Conservation (phyloP, 2,797 vertebrate genomes). For the Cynodonichthys magdalenae region DNA sequence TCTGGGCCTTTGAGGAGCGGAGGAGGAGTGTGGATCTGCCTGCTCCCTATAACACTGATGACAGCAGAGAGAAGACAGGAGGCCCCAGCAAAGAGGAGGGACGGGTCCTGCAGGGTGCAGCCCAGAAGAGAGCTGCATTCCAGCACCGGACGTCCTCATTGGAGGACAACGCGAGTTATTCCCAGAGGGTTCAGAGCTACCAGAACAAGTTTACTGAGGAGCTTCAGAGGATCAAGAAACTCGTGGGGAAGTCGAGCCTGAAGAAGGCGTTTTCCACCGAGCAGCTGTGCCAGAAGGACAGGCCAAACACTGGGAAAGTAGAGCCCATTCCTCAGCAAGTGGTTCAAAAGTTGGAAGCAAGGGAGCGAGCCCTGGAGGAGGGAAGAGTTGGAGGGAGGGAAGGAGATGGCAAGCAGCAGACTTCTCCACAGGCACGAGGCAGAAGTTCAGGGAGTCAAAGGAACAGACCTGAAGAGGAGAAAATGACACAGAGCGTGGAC, state of each 20-base stretch:
- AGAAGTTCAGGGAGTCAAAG: constrained; percentile 18
- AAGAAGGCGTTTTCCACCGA: constrained; percentile 85
- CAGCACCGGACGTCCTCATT: constrained; percentile 90
- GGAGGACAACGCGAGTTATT: constrained; percentile 86
- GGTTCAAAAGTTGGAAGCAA: constrained; percentile 68
- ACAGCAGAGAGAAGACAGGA: constrained; percentile 57
- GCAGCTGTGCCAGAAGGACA: constrained; percentile 72
- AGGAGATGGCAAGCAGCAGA: background rate
- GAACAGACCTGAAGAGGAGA: constrained; percentile 10
- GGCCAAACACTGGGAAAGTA: constrained; percentile 49
- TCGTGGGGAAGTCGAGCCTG: constrained; percentile 86
- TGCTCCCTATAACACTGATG: constrained; percentile 80
- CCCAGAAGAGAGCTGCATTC: constrained; percentile 82
- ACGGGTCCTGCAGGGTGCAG: constrained; percentile 51
- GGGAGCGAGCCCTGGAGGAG: constrained; percentile 58
- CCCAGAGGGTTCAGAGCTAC: constrained; percentile 84
- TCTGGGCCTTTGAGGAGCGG: constrained; percentile 89
- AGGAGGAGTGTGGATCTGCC: constrained; percentile 60
- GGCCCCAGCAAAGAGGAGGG: constrained; percentile 63
- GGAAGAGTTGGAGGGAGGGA: constrained; percentile 15
- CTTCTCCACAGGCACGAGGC: constrained; percentile 18
- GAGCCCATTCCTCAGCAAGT: constrained; percentile 76
- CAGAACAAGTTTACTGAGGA: constrained; percentile 91
- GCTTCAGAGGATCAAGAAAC: constrained; percentile 90
- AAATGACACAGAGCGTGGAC: constrained; percentile 26